Conservation (phyloP, 2,888 invertebrate genomes). For the Drosophila robusta region DNA sequence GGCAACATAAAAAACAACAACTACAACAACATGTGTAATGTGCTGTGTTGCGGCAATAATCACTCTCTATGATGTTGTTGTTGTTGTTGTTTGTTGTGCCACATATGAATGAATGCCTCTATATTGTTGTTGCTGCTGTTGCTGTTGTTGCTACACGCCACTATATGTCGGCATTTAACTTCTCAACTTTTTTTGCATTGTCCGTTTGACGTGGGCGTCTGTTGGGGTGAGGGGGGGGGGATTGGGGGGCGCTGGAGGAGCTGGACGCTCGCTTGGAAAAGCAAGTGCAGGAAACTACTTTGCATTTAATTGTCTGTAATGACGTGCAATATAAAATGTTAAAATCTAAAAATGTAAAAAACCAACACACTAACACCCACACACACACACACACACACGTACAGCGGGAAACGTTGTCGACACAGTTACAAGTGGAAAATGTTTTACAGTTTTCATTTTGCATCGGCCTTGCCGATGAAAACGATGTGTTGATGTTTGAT, state of each 20-base stretch:
- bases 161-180: conserved; percentile 80
- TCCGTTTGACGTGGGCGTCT: conserved; percentile 60
- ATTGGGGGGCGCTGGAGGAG: conserved; percentile 22
- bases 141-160: conserved; percentile 68
- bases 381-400: conserved; percentile 9
- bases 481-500: conserved; percentile 33
- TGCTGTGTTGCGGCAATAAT: conserved; percentile 80
- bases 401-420: conserved; percentile 36
- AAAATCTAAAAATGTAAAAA: conserved; percentile 80
- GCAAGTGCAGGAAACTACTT: conserved; percentile 85
- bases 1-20: conserved; percentile 39
- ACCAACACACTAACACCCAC: conserved; percentile 32
- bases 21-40: conserved; percentile 73
- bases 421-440: conserved; percentile 58
- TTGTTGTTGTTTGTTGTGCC: conserved; percentile 61
- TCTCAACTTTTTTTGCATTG: conserved; percentile 76
- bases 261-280: conserved; percentile 66
- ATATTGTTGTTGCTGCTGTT: conserved; percentile 41
- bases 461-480: conserved; percentile 49
- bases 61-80: conserved; percentile 54
- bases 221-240: not conserved
- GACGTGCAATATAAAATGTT: conserved; percentile 85
- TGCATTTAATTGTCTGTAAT: conserved; percentile 86
- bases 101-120: conserved; percentile 78
- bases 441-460: conserved; percentile 62